A percentile compares a stretch with the other conserved stretches of the same genome.
Conservation (phyloP, 2,797 vertebrate species). For the Oreochromis mossambicus region DNA sequence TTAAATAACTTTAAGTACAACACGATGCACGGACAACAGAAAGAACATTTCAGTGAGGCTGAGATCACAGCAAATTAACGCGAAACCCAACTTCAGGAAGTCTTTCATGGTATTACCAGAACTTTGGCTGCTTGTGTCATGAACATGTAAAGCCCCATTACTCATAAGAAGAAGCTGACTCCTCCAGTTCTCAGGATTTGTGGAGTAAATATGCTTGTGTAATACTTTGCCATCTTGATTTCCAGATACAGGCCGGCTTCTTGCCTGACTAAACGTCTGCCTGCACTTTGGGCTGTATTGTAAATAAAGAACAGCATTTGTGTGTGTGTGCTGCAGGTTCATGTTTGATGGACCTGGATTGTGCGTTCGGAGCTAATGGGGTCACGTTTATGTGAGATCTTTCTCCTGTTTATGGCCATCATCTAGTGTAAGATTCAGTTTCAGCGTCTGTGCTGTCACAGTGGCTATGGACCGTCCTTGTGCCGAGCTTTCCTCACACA, state of each 20-base stretch:
- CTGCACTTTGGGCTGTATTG: slow-evolving; percentile 8
- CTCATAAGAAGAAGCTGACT: neutral
- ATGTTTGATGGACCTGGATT: slow-evolving; percentile 24
- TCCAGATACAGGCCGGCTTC: neutral
- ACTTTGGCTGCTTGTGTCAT: neutral
- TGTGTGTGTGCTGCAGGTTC: slow-evolving; percentile 19
- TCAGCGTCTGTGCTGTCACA: neutral
- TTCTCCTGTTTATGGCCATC: neutral
- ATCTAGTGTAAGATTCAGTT: neutral
- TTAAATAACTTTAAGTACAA: neutral
- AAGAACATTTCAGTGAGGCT: neutral
- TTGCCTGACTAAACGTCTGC: neutral
- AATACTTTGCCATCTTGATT: neutral
- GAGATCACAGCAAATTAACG: neutral
- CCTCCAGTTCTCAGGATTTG: neutral
- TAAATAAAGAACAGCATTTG: slow-evolving; percentile 33
- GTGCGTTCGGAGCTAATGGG: neutral
- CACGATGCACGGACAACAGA: neutral
- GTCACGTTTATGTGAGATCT: neutral
- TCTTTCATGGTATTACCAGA: neutral
- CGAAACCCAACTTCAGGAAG: neutral
- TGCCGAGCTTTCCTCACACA: neutral
- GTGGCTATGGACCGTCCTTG: neutral
- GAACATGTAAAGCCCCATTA: neutral
- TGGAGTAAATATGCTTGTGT: neutral